Percentiles rank a stretch among this genome's conserved stretches.
Evolutionary conservation across 2,888 invertebrate genomes (phyloP).

Genomic region (Noctuana brunneofusca): DNA sequence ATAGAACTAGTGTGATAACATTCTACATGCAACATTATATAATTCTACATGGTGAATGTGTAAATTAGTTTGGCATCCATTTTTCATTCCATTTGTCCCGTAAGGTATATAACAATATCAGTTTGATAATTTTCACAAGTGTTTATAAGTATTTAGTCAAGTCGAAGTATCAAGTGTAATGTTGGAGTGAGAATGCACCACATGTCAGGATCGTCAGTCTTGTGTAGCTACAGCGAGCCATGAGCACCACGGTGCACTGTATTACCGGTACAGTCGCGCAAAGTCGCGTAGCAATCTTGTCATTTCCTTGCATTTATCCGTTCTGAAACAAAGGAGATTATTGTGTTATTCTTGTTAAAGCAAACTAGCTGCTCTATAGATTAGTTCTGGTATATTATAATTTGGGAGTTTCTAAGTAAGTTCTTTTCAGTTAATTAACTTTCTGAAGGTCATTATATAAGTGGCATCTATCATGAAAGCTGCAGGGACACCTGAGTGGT

Average conservation of each 20-base stretch:
- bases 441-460: too few relatives aligned
- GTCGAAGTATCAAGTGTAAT: neutral
- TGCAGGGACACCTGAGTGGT: too few relatives aligned
- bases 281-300: conserved; percentile 92
- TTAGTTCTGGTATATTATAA: too few relatives aligned
- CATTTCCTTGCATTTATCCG: conserved; percentile 90
- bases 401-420: too few relatives aligned
- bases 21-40: neutral
- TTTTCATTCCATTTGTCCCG: neutral
- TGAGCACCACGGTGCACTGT: conserved; percentile 47
- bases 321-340: conserved; percentile 82
- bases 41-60: neutral
- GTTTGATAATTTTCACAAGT: neutral
- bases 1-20: too few relatives aligned
- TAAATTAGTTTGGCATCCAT: neutral
- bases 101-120: neutral
- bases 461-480: too few relatives aligned
- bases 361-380: too few relatives aligned
- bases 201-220: conserved; percentile 2
- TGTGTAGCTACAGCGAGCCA: neutral
- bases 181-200: conserved; percentile 2
- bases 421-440: too few relatives aligned
- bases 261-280: conserved; percentile 92
- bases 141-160: neutral
- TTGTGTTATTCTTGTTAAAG: too few relatives aligned